These are phyloP conservation scores for Smithornis capensis DNA, from an alignment of 2,113 vertebrate species.

Conservation along the genomic window DNA sequence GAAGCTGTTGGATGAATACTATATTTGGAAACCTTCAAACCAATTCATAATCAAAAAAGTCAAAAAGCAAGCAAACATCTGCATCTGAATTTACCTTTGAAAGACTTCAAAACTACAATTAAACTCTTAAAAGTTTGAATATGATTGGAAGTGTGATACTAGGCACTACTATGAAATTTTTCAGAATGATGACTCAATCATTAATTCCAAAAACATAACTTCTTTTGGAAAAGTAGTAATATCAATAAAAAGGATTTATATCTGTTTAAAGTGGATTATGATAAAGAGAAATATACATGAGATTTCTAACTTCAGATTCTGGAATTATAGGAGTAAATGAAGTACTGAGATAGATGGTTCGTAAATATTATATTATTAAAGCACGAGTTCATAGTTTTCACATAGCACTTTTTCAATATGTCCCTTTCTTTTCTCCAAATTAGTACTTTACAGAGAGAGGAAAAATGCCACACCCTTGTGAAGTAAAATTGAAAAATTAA, in stretches of 20 bases:
- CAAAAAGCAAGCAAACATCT: not conserved
- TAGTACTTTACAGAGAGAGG: not conserved
- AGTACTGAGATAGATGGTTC: not conserved
- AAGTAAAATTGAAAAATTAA: not conserved
- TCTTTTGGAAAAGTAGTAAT: not conserved
- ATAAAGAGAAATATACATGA: not conserved
- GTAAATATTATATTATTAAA: not conserved
- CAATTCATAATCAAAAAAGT: not conserved
- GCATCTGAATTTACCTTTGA: not conserved
- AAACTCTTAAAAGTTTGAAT: not conserved
- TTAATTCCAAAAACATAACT: not conserved
- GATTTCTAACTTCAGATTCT: not conserved
- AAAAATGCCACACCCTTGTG: accelerated
- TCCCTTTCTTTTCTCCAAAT: not conserved
- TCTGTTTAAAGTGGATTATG: not conserved
- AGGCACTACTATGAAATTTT: not conserved
- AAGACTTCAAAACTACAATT: not conserved
- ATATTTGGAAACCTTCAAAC: not conserved
- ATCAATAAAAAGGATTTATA: not conserved
- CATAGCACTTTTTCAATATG: not conserved
- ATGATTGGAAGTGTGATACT: not conserved
- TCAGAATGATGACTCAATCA: not conserved
- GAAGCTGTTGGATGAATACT: not conserved
- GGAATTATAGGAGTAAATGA: not conserved
- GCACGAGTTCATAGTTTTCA: not conserved